Conservation (phyloP, 35 echinoderm and acorn worm genomes). For the Diadema setosum region DNA sequence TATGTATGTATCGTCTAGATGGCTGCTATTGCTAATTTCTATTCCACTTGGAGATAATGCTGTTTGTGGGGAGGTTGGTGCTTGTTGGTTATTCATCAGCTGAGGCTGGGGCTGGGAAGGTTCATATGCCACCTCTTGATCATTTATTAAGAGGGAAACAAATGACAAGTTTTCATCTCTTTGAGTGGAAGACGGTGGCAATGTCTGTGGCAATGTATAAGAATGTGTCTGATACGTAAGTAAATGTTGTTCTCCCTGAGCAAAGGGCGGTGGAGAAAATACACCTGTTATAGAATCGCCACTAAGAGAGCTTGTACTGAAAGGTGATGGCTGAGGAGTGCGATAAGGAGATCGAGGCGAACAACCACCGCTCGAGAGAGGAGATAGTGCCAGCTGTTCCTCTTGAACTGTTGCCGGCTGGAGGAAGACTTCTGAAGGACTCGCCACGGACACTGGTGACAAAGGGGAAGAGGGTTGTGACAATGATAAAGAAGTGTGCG, state of each 20-base stretch:
- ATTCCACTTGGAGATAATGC: not conserved
- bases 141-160: not conserved
- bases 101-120: not conserved
- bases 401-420: too few relatives aligned
- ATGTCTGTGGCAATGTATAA: not conserved
- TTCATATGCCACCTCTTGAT: not conserved
- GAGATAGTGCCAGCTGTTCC: not conserved
- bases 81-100: not conserved
- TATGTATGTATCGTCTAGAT: not conserved
- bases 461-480: not conserved
- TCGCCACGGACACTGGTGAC: not conserved
- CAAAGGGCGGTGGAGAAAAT: not conserved
- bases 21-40: not conserved
- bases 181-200: not conserved
- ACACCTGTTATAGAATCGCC: not conserved
- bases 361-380: not conserved
- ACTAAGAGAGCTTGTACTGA: not conserved
- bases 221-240: not conserved
- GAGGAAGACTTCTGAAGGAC: not conserved
- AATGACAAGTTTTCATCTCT: not conserved
- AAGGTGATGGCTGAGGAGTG: not conserved
- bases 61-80: not conserved
- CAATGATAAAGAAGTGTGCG: not conserved
- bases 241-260: too few relatives aligned
- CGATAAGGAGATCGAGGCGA: not conserved